Evolutionary conservation across 2,113 vertebrate genomes (phyloP), one percentile per base, ranked within the genome.

Genomic region (Nymphicus hollandicus): DNA sequence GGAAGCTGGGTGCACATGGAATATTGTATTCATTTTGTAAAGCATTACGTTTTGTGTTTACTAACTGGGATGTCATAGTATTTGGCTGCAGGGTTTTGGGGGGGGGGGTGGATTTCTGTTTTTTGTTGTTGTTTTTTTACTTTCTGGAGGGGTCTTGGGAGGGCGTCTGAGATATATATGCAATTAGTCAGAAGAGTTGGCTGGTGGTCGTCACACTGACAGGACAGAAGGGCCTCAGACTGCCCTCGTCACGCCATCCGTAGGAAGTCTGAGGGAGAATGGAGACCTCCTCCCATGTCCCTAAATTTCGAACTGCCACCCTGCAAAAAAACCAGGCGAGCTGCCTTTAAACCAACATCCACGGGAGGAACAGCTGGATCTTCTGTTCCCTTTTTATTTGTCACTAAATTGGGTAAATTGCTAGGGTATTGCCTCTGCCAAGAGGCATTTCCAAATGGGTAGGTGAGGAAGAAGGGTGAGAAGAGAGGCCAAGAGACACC

Each of bases 41-140:
- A 98, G 97, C 93, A 53, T 98, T 98, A 95, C 47, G 86, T 98
- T 98, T 98, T 97, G 97, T 97, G 98, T 98, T 98, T 97, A 97
- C 98, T 98, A 98, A 98, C 97, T 98, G 97, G 96, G 97, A 97
- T 98, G 97, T 98, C 98, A 98, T 98, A 98, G 98, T 98, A 97
- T 98, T 98, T 98, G 98, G 98, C 98, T 98, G 97, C 98, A 96
- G 96, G 97, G 96, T 95, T 95, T 93, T 69, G 83, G 74, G 84
- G 85, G 88, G 91, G 64, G 49, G 70, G 83, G 58, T 70, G 71
- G 69, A 66, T 71, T 93, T 95, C 88, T 86, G 24, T 63, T 39
- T 43, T 5, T 47, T 74, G 31, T 46, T 69, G 20, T 73, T 28
- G 19, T 22, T 52, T 88, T 85, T 91, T 92, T 91, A 85, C 23